Evolutionary conservation across 2,113 vertebrate species (phyloP).

Genomic region (Brachirus orientalis): DNA sequence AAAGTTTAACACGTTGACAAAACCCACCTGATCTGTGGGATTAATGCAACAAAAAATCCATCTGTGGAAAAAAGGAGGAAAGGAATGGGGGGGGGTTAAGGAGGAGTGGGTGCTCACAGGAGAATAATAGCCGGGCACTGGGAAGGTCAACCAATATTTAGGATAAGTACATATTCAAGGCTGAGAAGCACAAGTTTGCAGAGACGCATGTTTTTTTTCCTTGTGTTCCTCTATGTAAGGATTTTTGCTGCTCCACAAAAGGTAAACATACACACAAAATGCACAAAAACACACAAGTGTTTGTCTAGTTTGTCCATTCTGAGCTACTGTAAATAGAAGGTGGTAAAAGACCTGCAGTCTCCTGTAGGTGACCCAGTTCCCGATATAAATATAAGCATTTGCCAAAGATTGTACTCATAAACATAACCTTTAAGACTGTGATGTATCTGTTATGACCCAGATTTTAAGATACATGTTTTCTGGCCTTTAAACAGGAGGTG

Average conservation of each 20-base stretch:
- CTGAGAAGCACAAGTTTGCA: conserved; percentile 53
- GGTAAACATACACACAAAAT: too few relatives aligned
- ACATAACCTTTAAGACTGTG: neutral
- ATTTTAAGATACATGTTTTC: conserved; percentile 9
- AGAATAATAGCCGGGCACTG: conserved; percentile 70
- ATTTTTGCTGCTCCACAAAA: neutral
- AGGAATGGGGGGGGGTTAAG: conserved; percentile 2
- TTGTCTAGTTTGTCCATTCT: too few relatives aligned
- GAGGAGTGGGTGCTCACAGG: conserved; percentile 58
- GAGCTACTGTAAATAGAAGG: too few relatives aligned
- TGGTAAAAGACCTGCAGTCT: too few relatives aligned
- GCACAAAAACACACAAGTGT: too few relatives aligned
- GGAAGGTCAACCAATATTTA: conserved; percentile 79
- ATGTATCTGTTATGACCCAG: conserved; percentile 1
- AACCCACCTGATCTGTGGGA: conserved; percentile 85
- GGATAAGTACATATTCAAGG: conserved; percentile 75
- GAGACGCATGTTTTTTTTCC: conserved; percentile 3
- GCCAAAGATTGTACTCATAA: too few relatives aligned
- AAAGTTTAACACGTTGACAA: conserved; percentile 86
- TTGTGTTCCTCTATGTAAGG: conserved; percentile 9
- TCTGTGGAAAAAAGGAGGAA: conserved; percentile 54
- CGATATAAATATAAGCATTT: too few relatives aligned
- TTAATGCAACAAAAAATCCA: conserved; percentile 83
- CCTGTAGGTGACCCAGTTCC: too few relatives aligned
- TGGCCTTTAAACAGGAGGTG: conserved; percentile 34